Evolutionary conservation across 2,797 vertebrate species (phyloP).

Genomic region (Acrossocheilus wenchowensis): DNA sequence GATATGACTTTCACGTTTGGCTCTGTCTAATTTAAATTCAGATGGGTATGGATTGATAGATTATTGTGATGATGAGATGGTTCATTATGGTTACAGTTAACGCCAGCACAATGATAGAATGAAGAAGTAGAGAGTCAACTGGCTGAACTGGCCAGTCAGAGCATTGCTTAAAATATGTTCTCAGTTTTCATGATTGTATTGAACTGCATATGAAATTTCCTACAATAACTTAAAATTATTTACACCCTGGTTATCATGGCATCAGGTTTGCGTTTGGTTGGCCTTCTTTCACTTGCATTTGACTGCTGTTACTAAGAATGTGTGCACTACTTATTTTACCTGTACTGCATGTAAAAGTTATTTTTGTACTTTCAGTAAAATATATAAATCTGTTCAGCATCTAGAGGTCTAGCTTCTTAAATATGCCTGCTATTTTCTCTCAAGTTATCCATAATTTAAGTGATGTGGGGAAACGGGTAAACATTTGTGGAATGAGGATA

Average conservation of each 20-base stretch:
- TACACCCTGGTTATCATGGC: constrained; percentile 52
- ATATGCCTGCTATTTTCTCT: constrained; percentile 1
- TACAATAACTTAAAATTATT: constrained; percentile 20
- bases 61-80: constrained; percentile 65
- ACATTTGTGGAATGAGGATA: constrained; percentile 25
- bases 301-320: neutral
- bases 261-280: neutral
- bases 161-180: neutral
- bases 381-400: neutral
- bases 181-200: neutral
- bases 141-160: neutral
- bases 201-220: neutral
- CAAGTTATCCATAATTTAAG: constrained; percentile 34
- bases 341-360: neutral
- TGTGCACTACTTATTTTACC: neutral
- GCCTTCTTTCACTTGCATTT: neutral
- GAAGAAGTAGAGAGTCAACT: constrained; percentile 29
- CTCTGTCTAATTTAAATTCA: constrained; percentile 48
- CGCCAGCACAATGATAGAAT: neutral
- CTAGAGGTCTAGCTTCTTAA: neutral
- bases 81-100: constrained; percentile 60
- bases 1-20: constrained; percentile 32
- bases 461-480: constrained; percentile 17
- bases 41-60: constrained; percentile 59
- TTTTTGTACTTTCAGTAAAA: constrained; percentile 12